These are phyloP conservation scores for Dermatemys mawii DNA, from an alignment of 2,113 vertebrate genomes.

Conservation along the genomic window DNA sequence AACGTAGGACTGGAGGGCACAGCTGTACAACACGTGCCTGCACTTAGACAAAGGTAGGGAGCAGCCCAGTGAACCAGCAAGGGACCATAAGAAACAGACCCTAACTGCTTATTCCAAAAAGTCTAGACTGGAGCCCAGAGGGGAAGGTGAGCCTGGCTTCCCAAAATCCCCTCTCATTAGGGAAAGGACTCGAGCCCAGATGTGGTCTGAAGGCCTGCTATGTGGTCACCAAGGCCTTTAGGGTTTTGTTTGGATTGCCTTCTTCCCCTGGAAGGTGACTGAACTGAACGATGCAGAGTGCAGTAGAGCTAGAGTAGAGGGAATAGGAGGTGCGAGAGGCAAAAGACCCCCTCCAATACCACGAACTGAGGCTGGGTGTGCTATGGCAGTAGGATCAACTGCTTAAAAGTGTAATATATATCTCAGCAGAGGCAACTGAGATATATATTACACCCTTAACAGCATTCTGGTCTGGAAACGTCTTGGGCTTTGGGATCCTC, in stretches of 20 bases:
- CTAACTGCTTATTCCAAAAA: not conserved
- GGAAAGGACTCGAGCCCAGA: no score
- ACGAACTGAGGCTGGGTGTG: not conserved
- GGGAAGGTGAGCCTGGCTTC: not conserved
- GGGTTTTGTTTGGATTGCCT: not conserved
- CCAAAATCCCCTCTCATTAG: not conserved
- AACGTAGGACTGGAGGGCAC: not conserved
- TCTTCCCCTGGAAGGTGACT: not conserved
- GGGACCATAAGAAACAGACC: no score
- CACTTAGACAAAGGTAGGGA: not conserved
- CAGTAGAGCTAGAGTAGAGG: not conserved
- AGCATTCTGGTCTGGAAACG: not conserved
- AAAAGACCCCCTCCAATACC: not conserved
- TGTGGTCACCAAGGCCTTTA: not conserved
- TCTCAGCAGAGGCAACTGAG: not conserved
- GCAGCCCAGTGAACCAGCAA: not conserved
- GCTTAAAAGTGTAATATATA: not conserved
- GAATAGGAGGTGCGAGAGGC: not conserved
- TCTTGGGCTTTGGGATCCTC: rapidly evolving
- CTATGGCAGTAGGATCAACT: not conserved
- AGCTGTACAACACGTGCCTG: not conserved
- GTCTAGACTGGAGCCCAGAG: not conserved
- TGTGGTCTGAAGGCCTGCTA: not conserved
- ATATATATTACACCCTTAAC: not conserved
- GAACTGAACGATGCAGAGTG: not conserved